Evolutionary conservation across 2,888 invertebrate genomes (phyloP).

Genomic region (Phaedon cochleariae): DNA sequence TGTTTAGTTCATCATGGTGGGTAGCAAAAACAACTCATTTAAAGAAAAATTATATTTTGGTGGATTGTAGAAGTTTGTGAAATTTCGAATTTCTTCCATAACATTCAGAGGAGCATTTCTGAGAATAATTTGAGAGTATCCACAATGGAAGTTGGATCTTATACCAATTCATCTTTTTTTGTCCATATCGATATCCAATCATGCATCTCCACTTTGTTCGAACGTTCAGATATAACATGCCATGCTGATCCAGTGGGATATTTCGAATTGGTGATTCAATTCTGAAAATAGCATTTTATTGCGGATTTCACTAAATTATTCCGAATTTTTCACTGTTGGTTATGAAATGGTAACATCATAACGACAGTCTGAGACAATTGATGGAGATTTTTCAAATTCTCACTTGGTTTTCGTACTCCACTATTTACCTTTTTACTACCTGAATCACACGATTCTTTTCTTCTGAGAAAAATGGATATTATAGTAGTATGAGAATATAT

Average conservation of each 20-base stretch:
- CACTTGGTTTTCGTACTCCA: neutral
- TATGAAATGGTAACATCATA: neutral
- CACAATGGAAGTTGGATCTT: neutral
- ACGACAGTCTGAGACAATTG: neutral
- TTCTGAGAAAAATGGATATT: neutral
- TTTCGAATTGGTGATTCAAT: neutral
- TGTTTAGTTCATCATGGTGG: too few species aligned
- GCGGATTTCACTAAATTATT: neutral
- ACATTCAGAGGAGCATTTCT: too few species aligned
- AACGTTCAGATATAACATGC: slow-evolving; percentile 1
- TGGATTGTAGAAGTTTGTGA: too few species aligned
- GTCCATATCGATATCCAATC: neutral
- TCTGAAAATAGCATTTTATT: neutral
- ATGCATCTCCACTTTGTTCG: neutral
- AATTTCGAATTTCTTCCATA: too few species aligned
- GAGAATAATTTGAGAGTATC: too few species aligned
- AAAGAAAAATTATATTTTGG: too few species aligned
- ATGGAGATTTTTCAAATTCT: neutral
- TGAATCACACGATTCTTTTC: neutral
- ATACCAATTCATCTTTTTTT: neutral
- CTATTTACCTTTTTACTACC: neutral
- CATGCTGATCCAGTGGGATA: neutral
- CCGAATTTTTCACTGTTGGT: neutral
- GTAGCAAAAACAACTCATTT: too few species aligned
- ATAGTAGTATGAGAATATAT: neutral